These are phyloP conservation scores for Chaetophractus vellerosus DNA, from an alignment of 2,797 vertebrate species.

Conservation along the genomic window DNA sequence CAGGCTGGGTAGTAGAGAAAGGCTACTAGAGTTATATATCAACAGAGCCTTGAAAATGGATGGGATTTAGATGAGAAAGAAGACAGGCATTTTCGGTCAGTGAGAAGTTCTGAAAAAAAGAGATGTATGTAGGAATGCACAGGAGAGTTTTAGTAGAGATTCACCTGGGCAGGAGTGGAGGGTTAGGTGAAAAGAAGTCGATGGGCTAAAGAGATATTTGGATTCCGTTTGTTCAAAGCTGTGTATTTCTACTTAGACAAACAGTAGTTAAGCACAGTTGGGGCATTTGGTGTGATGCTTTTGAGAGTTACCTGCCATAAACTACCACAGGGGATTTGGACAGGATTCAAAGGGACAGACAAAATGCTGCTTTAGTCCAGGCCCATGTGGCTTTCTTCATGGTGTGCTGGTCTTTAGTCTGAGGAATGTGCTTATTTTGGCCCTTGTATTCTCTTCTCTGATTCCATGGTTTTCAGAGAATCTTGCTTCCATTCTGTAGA, in stretches of 20 bases:
- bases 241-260: neutral
- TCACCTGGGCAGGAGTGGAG: neutral
- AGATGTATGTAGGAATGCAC: neutral
- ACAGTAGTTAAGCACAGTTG: neutral
- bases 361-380: neutral
- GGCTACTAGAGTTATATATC: neutral
- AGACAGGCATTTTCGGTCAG: neutral
- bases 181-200: neutral
- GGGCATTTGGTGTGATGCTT: neutral
- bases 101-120: neutral
- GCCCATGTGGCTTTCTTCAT: neutral
- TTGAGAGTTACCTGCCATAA: neutral
- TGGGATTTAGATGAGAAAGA: neutral
- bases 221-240: neutral
- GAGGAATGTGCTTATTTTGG: neutral
- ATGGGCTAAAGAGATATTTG: neutral
- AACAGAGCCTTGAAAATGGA: neutral
- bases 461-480: neutral
- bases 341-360: neutral
- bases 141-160: neutral
- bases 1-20: neutral
- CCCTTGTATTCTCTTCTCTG: neutral
- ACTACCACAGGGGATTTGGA: neutral
- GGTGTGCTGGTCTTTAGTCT: neutral
- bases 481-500: neutral